Evolutionary conservation across 2,888 invertebrate genomes (phyloP).

Genomic region (Zele albiditarsus): DNA sequence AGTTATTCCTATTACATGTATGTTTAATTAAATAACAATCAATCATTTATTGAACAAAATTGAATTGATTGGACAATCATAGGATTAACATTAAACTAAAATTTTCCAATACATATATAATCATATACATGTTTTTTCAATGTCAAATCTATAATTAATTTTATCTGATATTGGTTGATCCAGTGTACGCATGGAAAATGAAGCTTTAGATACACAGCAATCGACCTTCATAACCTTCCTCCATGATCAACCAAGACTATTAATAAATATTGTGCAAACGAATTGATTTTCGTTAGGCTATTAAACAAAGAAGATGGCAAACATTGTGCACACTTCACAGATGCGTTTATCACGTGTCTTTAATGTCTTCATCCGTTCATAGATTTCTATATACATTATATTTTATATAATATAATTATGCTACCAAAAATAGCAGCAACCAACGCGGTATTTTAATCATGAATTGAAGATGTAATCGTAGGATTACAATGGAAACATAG

Average conservation of each 20-base stretch:
- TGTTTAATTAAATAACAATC: not conserved
- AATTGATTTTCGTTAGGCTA: conserved; percentile 14
- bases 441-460: not conserved
- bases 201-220: not conserved
- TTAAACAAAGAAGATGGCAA: not conserved
- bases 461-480: conserved; percentile 39
- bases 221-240: not conserved
- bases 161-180: not conserved
- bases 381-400: not conserved
- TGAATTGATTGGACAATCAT: not conserved
- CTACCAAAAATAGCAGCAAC: not conserved
- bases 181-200: not conserved
- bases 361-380: not conserved
- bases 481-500: conserved; percentile 32
- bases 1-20: not conserved
- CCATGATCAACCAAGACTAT: not conserved
- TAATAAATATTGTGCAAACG: not conserved
- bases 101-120: too few relatives aligned
- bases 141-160: not conserved
- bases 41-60: not conserved
- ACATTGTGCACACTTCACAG: not conserved
- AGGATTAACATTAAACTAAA: too few relatives aligned
- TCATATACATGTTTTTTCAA: not conserved
- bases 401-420: not conserved
- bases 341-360: not conserved